A percentile compares a stretch with the other conserved stretches of the same genome.
Evolutionary conservation across 2,113 vertebrate species (phyloP).

Genomic region (Hemiscyllium ocellatum): DNA sequence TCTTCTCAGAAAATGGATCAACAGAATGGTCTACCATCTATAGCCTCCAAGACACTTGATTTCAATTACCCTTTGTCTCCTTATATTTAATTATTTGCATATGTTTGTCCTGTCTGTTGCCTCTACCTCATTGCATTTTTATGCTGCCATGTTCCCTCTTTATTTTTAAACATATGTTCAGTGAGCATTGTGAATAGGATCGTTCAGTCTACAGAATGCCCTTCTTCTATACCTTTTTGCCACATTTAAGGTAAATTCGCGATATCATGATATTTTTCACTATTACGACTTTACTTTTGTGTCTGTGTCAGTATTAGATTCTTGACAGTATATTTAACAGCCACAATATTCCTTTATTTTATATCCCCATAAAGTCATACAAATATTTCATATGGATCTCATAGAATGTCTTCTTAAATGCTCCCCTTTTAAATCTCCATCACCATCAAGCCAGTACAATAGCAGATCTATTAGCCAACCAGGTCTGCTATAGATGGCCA

Average conservation of each 20-base stretch:
- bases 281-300: background rate
- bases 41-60: background rate
- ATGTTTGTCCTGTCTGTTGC: background rate
- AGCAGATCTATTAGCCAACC: background rate
- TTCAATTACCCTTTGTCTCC: background rate
- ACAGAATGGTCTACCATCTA: background rate
- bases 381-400: background rate
- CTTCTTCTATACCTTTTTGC: background rate
- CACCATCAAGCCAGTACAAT: background rate
- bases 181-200: background rate
- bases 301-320: background rate
- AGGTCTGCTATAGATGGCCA: background rate
- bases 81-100: background rate
- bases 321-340: background rate
- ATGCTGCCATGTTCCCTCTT: background rate
- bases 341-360: background rate
- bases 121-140: background rate
- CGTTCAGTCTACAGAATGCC: background rate
- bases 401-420: background rate
- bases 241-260: background rate
- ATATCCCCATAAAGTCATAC: background rate
- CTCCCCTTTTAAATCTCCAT: background rate
- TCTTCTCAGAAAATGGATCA: background rate
- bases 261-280: background rate
- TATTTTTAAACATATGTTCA: background rate